phyloP scores from a whole-genome alignment of 2,797 vertebrate species.

The Macropus fuliginosus region DNA sequence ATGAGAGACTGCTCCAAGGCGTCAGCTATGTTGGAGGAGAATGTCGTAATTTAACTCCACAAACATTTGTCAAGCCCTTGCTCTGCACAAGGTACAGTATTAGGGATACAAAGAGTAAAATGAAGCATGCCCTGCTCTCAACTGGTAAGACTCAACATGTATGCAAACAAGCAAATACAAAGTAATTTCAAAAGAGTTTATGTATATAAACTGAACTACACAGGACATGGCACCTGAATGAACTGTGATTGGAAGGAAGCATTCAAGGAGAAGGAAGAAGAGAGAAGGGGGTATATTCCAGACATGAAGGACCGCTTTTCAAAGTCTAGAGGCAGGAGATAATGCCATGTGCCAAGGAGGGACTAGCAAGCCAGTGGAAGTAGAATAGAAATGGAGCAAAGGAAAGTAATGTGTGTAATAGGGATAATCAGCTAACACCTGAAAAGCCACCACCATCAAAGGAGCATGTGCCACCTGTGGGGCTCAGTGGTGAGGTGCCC shows the following conservation, averaged over 20 bases:
- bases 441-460: neutral
- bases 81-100: neutral
- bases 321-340: neutral
- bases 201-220: neutral
- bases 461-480: neutral
- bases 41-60: neutral
- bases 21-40: too few species aligned
- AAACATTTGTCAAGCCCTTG: neutral
- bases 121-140: neutral
- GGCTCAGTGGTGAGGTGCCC: neutral
- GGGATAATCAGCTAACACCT: too few species aligned
- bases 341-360: neutral
- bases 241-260: neutral
- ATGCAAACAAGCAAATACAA: neutral
- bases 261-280: neutral
- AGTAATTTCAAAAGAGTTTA: neutral
- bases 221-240: neutral
- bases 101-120: neutral
- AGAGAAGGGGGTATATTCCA: neutral
- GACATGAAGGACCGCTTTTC: neutral
- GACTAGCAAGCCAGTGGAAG: neutral
- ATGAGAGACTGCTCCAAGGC: neutral
- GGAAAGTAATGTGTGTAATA: too few species aligned
- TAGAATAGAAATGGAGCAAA: neutral
- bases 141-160: neutral